Evolutionary conservation across 2,888 invertebrate species (phyloP).

Genomic region (Callimorpha dominula): DNA sequence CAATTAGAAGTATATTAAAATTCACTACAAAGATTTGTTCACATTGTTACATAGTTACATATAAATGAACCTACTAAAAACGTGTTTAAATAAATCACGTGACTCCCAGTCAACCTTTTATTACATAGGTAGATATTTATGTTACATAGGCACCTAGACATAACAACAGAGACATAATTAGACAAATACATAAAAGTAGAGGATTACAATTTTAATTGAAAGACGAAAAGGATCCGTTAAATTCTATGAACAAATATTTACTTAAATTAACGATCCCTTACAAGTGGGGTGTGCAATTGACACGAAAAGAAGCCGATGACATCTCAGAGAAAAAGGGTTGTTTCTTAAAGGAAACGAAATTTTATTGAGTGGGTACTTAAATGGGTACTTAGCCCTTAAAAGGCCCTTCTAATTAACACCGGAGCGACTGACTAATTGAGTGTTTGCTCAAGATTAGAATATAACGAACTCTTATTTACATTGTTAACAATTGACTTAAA

Average conservation of each 20-base stretch:
- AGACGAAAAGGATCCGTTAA: constrained; percentile 60
- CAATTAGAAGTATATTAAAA: no score
- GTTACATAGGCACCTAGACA: no score
- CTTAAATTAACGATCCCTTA: constrained; percentile 72
- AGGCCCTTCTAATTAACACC: constrained; percentile 72
- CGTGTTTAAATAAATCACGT: no score
- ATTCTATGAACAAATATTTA: constrained; percentile 81
- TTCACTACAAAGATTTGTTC: no score
- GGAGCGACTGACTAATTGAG: constrained; percentile 64
- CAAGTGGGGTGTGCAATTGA: constrained; percentile 69
- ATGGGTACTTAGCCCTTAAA: constrained; percentile 70
- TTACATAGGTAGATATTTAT: no score
- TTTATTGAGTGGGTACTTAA: constrained; percentile 73
- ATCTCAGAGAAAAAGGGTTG: constrained; percentile 77
- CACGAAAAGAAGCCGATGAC: constrained; percentile 77
- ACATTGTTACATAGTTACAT: no score
- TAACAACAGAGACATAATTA: constrained; percentile 33
- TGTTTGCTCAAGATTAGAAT: constrained; percentile 56
- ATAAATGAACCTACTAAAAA: no score
- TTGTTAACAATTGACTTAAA: constrained; percentile 28
- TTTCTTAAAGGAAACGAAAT: constrained; percentile 60
- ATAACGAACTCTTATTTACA: constrained; percentile 33
- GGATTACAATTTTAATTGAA: constrained; percentile 59
- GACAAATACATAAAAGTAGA: constrained; percentile 49
- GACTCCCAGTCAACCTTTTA: no score